Percentiles rank a stretch among this genome's conserved stretches.
phyloP scores from a whole-genome alignment of 2,888 invertebrate genomes.

The Bombylius discolor region DNA sequence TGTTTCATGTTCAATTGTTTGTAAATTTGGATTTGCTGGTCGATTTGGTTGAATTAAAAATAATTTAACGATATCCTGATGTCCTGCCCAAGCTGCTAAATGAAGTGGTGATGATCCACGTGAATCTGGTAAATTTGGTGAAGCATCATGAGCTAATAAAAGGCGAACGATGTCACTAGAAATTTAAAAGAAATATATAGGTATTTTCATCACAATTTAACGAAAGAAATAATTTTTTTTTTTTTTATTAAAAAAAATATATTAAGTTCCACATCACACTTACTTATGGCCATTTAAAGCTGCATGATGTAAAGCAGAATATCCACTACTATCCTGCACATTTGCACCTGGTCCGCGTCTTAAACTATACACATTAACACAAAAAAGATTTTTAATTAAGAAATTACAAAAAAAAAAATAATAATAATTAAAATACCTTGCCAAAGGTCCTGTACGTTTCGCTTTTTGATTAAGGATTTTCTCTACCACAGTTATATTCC shows the following conservation, averaged over 20 bases:
- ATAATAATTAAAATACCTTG: slow-evolving; percentile 53
- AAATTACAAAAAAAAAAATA: neutral
- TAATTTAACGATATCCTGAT: slow-evolving; percentile 73
- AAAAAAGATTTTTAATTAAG: neutral
- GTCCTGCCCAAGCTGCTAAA: slow-evolving; percentile 89
- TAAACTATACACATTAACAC: slow-evolving; percentile 42
- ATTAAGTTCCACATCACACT: slow-evolving; percentile 29
- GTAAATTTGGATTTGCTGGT: slow-evolving; percentile 71
- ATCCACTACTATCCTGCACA: slow-evolving; percentile 85
- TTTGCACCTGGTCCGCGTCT: slow-evolving; percentile 83
- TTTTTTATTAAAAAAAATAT: too few relatives aligned
- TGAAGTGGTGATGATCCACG: slow-evolving; percentile 88
- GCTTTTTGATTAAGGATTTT: slow-evolving; percentile 80
- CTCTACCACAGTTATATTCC: slow-evolving; percentile 77
- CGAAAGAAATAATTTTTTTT: too few relatives aligned
- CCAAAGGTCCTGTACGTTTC: slow-evolving; percentile 86
- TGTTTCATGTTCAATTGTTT: slow-evolving; percentile 82
- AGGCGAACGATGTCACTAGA: slow-evolving; percentile 72
- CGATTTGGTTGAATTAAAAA: slow-evolving; percentile 70
- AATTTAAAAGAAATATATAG: slow-evolving; percentile 26
- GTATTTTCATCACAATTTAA: too few relatives aligned
- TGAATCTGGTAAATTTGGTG: slow-evolving; percentile 75
- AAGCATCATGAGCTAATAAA: slow-evolving; percentile 66
- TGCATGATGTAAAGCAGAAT: slow-evolving; percentile 88
- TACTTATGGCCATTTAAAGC: slow-evolving; percentile 87